phyloP scores from a whole-genome alignment of 2,113 vertebrate species.

The Pardalotus punctatus region DNA sequence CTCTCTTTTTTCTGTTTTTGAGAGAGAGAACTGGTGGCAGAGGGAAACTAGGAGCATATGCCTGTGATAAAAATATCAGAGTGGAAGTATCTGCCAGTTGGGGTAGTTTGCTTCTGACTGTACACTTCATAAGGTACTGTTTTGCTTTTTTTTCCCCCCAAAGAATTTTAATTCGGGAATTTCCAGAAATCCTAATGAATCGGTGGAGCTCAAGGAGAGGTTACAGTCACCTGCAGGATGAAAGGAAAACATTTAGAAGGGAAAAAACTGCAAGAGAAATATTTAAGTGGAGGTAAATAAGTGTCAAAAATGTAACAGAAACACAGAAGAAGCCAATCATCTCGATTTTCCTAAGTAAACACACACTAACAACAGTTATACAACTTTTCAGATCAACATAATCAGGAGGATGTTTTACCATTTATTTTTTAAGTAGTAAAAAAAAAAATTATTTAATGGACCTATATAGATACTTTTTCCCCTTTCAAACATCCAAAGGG shows the following conservation, averaged over 20 bases:
- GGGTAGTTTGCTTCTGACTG: not conserved
- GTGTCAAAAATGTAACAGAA: not conserved
- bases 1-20: not conserved
- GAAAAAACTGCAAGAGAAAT: accelerated
- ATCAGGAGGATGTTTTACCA: not conserved
- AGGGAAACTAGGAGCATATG: not conserved
- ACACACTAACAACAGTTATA: not conserved
- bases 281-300: not conserved
- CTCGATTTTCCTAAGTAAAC: not conserved
- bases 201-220: not conserved
- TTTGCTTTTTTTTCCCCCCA: not conserved
- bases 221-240: not conserved
- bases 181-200: not conserved
- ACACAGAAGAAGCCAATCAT: not conserved
- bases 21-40: not conserved
- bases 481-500: not conserved
- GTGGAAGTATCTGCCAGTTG: slow-evolving; percentile 1
- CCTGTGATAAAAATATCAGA: slow-evolving; percentile 3
- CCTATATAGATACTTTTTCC: not conserved
- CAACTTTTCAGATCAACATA: not conserved
- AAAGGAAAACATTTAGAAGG: not conserved
- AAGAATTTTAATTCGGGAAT: not conserved
- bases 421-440: not conserved
- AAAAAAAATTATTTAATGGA: not conserved
- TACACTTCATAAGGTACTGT: not conserved